Evolutionary conservation across 2,888 invertebrate species (phyloP).

Genomic region (Chloromyia formosa): DNA sequence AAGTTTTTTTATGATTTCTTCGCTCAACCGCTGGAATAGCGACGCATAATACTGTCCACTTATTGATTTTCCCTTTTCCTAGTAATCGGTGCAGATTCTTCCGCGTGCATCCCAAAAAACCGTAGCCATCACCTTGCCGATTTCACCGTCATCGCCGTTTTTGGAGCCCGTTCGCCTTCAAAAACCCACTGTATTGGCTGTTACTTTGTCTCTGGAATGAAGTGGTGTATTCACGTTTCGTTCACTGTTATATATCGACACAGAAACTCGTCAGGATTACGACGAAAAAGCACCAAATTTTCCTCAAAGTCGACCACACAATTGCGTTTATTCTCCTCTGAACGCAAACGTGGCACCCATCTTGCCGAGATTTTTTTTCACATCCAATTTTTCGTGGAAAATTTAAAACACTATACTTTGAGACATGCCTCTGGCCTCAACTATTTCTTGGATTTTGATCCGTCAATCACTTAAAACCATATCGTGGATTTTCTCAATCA

Average conservation of each 20-base stretch:
- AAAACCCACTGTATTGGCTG: background rate
- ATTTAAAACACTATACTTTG: slow-evolving; percentile 3
- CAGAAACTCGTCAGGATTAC: too few species aligned
- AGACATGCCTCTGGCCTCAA: background rate
- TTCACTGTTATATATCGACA: slow-evolving; percentile 16
- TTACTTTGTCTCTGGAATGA: slow-evolving; percentile 19
- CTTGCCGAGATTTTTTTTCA: too few species aligned
- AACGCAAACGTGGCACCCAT: too few species aligned
- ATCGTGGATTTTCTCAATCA: too few species aligned
- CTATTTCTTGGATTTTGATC: background rate
- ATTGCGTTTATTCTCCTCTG: too few species aligned
- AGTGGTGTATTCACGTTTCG: slow-evolving; percentile 2
- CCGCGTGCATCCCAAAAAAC: slow-evolving; percentile 46
- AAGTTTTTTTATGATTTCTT: slow-evolving; percentile 50
- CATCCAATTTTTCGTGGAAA: too few species aligned
- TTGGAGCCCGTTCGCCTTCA: slow-evolving; percentile 10
- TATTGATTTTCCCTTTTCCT: slow-evolving; percentile 10
- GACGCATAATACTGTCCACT: background rate
- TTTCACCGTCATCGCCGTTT: slow-evolving; percentile 3
- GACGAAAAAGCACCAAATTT: too few species aligned
- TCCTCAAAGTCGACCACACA: too few species aligned
- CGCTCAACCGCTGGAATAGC: slow-evolving; percentile 37
- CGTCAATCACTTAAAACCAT: background rate
- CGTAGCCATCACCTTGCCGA: background rate
- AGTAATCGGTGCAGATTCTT: slow-evolving; percentile 15